These are phyloP conservation scores for Herpailurus yagouaroundi DNA, from an alignment of 2,113 vertebrate genomes.

Conservation along the genomic window DNA sequence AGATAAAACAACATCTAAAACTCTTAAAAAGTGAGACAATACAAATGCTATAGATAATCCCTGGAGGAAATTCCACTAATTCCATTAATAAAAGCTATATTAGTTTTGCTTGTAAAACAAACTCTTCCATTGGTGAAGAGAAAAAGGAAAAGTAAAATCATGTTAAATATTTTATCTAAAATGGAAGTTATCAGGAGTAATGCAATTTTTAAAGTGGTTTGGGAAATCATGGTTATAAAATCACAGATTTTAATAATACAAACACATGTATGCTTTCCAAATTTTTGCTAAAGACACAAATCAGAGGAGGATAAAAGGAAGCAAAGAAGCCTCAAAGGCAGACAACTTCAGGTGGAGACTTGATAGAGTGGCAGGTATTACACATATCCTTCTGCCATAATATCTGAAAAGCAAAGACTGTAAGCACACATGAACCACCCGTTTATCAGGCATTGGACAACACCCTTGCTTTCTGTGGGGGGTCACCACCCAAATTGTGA, in stretches of 20 bases:
- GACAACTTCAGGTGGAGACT: not conserved
- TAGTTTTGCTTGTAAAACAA: not conserved
- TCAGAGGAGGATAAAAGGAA: not conserved
- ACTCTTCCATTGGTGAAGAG: not conserved
- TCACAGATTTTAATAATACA: not conserved
- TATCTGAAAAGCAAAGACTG: not conserved
- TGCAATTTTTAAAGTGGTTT: not conserved
- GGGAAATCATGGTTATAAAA: not conserved
- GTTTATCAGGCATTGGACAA: too few species aligned
- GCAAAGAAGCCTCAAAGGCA: not conserved
- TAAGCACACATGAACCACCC: not conserved
- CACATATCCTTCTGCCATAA: not conserved
- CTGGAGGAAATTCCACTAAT: not conserved
- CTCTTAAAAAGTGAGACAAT: not conserved
- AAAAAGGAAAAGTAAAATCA: not conserved
- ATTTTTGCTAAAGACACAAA: not conserved
- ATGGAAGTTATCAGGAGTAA: not conserved
- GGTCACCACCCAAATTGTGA: not conserved
- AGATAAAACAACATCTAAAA: not conserved
- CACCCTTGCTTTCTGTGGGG: not conserved
- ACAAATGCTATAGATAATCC: not conserved
- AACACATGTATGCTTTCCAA: not conserved
- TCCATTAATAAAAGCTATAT: not conserved
- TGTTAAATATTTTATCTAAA: conserved; percentile 5
- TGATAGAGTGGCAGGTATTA: not conserved